A percentile compares a stretch with the other conserved stretches of the same genome.
Evolutionary conservation across 2,888 invertebrate species (phyloP).

Genomic region (Dynastes hyllus): DNA sequence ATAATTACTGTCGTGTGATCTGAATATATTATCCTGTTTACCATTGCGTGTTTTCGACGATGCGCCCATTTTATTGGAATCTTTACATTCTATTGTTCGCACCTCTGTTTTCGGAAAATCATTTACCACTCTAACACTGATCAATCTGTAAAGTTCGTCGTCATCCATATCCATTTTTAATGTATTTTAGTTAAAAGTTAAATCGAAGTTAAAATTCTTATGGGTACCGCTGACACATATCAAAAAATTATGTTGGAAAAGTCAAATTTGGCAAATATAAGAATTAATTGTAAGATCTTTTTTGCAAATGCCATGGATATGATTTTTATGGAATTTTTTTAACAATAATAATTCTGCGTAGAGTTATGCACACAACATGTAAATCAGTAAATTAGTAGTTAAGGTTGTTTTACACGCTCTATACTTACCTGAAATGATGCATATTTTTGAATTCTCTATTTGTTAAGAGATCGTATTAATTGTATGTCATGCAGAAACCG

Average conservation of each 20-base stretch:
- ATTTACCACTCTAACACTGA: slow-evolving; percentile 54
- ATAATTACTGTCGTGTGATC: slow-evolving; percentile 38
- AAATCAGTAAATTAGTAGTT: too few species aligned
- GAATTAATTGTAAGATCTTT: not conserved
- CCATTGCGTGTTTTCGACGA: not conserved
- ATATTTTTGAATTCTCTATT: too few species aligned
- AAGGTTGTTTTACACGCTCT: too few species aligned
- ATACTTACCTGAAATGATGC: too few species aligned
- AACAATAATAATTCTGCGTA: too few species aligned
- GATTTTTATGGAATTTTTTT: too few species aligned
- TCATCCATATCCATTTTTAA: slow-evolving; percentile 47
- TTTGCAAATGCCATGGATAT: not conserved
- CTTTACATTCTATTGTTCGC: slow-evolving; percentile 62
- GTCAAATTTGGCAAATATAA: slow-evolving; percentile 5
- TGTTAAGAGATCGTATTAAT: too few species aligned
- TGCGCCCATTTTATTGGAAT: not conserved
- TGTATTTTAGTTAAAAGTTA: not conserved
- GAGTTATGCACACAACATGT: too few species aligned
- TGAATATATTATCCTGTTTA: not conserved
- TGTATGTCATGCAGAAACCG: too few species aligned
- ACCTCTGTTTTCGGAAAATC: slow-evolving; percentile 61
- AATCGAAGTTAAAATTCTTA: not conserved
- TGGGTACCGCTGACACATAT: too few species aligned
- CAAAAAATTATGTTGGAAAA: not conserved
- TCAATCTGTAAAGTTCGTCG: slow-evolving; percentile 45